phyloP scores from a whole-genome alignment of 2,113 vertebrate species.

The Scopus umbretta region DNA sequence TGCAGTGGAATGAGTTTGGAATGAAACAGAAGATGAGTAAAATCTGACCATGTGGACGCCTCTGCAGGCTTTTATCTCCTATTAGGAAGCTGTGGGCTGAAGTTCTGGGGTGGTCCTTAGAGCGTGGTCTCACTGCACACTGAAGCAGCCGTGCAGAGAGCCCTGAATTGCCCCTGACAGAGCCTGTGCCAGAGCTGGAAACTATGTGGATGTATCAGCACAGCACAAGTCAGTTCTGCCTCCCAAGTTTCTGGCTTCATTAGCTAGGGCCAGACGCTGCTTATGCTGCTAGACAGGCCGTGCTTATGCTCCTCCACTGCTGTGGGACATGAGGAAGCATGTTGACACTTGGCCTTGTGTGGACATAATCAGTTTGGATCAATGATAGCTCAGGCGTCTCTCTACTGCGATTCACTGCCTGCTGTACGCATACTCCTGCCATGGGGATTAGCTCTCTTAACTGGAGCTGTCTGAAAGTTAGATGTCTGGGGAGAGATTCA shows the following conservation, averaged over 20 bases:
- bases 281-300: background rate
- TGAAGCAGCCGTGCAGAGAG: background rate
- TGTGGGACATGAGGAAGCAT: background rate
- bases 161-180: background rate
- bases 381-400: background rate
- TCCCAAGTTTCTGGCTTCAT: background rate
- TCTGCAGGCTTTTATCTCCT: slow-evolving; percentile 52
- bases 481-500: background rate
- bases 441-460: background rate
- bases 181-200: background rate
- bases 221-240: background rate
- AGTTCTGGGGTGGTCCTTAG: slow-evolving; percentile 52
- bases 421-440: background rate
- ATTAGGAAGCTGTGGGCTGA: slow-evolving; percentile 58
- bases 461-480: background rate
- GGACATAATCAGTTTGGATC: background rate
- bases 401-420: background rate
- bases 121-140: background rate
- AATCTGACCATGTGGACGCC: slow-evolving; percentile 25
- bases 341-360: background rate
- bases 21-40: slow-evolving; percentile 44
- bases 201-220: background rate
- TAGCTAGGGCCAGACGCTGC: background rate
- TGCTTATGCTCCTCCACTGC: background rate
- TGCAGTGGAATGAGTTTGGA: slow-evolving; percentile 36